Percentiles rank a stretch among this genome's conserved stretches.
Evolutionary conservation across 2,888 invertebrate species (phyloP).

Genomic region (Nomada ferruginata): DNA sequence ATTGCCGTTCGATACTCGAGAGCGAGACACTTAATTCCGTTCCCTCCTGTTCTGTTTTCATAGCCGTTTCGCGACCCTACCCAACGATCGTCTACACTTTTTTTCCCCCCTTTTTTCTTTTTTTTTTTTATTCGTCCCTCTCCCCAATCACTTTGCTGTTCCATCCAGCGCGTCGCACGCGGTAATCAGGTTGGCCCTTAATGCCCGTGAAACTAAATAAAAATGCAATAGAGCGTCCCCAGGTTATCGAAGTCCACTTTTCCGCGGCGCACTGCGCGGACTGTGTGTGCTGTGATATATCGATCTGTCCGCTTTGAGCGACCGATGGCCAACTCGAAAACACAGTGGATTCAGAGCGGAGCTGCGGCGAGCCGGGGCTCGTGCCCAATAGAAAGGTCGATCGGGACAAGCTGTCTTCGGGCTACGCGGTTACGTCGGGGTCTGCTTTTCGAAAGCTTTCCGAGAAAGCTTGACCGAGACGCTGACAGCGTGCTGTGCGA

Average conservation of each 20-base stretch:
- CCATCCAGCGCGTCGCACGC: slow-evolving; percentile 64
- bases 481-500: slow-evolving; percentile 47
- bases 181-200: slow-evolving; percentile 76
- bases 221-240: slow-evolving; percentile 77
- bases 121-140: slow-evolving; percentile 18
- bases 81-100: slow-evolving; percentile 35
- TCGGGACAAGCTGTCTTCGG: slow-evolving; percentile 34
- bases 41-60: slow-evolving; percentile 60
- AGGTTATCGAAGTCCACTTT: slow-evolving; percentile 79
- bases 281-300: slow-evolving; percentile 68
- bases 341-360: slow-evolving; percentile 44
- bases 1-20: slow-evolving; percentile 54
- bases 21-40: slow-evolving; percentile 60
- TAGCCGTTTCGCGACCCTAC: slow-evolving; percentile 49
- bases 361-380: not conserved
- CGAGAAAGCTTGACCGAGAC: slow-evolving; percentile 66
- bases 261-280: slow-evolving; percentile 60
- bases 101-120: slow-evolving; percentile 21
- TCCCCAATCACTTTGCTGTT: slow-evolving; percentile 66
- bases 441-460: slow-evolving; percentile 52
- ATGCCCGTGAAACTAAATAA: slow-evolving; percentile 78
- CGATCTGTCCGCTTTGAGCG: slow-evolving; percentile 69
- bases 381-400: slow-evolving; percentile 13
- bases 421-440: slow-evolving; percentile 31
- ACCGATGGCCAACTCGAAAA: slow-evolving; percentile 58